Evolutionary conservation across 2,888 invertebrate genomes (phyloP), one percentile per base, ranked within the genome.

Genomic region (Syrista parreyssii): DNA sequence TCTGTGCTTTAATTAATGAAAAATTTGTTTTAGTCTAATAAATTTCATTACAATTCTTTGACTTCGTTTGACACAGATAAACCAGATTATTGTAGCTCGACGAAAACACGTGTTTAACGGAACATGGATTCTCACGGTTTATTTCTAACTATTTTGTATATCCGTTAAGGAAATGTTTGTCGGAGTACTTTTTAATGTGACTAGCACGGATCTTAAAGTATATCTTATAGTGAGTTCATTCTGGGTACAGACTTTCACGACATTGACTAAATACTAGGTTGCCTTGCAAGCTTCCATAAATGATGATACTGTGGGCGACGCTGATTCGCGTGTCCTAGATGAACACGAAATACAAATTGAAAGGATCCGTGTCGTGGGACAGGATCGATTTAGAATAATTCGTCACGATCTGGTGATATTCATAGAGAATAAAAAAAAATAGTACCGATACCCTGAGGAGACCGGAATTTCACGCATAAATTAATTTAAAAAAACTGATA

Each of bases 261-360:
- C 80, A 75, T 73, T 77, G 73, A 76, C 81, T 83, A 79, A 80
- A 76, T 71, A 78, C 74, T 79, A 74, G 82, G 78, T 79, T 77
- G 82, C 79, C 81, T 76, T 71, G 79, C 84, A 84, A 83, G 84
- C 83, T 85, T 84, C 86, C 84, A 85, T 86, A 84, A 86, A 87
- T 79, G 86, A 80, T 76, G 81, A 73, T 74, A 40, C 78, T 79
- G 87, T 87, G 84, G 88, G 86, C 84, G 85, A 82, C 32, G 75
- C 74, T 74, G 55, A 55, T 55, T 55, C 55, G 23, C 23, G 79
- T 73, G 33, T 74, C 71, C 71, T 71, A 31, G 81, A 79, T 73
- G 75, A 79, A 83, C 82, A 82, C 84, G 82, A 85, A 82, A 82
- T 83, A 80, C 76, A 35, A 68, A 55, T 32, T 68, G n/a, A 72